Evolutionary conservation across 2,113 vertebrate genomes (phyloP).

Genomic region (Nibea coibor): DNA sequence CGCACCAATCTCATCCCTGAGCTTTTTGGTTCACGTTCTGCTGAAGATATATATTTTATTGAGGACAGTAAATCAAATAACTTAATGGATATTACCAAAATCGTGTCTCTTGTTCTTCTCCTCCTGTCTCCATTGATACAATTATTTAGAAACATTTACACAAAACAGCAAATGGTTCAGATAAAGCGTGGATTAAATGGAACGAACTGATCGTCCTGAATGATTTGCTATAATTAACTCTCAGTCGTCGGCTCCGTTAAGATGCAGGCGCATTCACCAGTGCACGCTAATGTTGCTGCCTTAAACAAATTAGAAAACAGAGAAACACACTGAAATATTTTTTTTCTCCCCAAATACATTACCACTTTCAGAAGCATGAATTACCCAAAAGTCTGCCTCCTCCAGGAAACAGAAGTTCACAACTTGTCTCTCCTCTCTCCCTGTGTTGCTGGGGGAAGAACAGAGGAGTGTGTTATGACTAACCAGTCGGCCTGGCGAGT

Average conservation of each 20-base stretch:
- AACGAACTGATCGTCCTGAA: not conserved
- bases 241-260: not conserved
- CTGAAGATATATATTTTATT: not conserved
- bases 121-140: not conserved
- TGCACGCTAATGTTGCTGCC: not conserved
- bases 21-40: constrained; percentile 3
- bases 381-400: constrained; percentile 46
- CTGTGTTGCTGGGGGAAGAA: constrained; percentile 73
- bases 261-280: not conserved
- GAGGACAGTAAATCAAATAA: not conserved
- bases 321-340: constrained; percentile 2
- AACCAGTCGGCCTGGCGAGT: constrained; percentile 61
- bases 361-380: constrained; percentile 36
- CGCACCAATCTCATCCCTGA: not conserved
- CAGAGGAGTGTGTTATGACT: constrained; percentile 72
- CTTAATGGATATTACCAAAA: not conserved
- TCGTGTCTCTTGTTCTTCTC: not conserved
- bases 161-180: not conserved
- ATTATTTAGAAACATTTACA: not conserved
- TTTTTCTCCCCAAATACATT: constrained; percentile 31
- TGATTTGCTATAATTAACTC: not conserved
- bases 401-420: constrained; percentile 73
- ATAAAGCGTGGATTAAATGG: not conserved
- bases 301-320: constrained; percentile 3
- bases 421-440: constrained; percentile 54